Percentiles rank a stretch among this genome's conserved stretches.
These are phyloP conservation scores for Coracias cyanogaster DNA, from an alignment of 2,797 vertebrate genomes.

Conservation along the genomic window DNA sequence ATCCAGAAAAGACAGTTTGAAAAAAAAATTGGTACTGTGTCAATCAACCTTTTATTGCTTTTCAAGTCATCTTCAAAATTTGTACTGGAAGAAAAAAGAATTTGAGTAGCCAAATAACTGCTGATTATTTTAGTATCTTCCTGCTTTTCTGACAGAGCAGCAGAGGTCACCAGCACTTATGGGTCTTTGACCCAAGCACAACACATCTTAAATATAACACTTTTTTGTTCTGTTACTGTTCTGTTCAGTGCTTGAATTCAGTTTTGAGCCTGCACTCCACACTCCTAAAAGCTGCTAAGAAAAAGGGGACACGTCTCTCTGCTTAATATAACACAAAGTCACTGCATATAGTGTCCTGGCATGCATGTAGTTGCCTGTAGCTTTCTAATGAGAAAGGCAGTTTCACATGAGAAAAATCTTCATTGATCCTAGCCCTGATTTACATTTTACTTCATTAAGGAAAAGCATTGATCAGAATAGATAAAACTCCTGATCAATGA, in stretches of 20 bases:
- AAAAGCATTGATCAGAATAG: conserved; percentile 31
- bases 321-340: conserved; percentile 59
- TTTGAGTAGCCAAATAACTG: background rate
- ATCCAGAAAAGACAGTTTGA: background rate
- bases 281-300: background rate
- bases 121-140: background rate
- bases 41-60: background rate
- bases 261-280: background rate
- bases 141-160: background rate
- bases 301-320: conserved; percentile 26
- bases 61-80: background rate
- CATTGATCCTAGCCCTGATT: conserved; percentile 3
- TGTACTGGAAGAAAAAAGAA: background rate
- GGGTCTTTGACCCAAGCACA: background rate
- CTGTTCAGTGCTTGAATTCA: background rate
- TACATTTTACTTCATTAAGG: conserved; percentile 39
- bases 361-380: conserved; percentile 41
- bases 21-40: background rate
- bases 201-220: background rate
- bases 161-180: background rate
- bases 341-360: conserved; percentile 40
- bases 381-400: conserved; percentile 42
- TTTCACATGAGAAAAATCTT: conserved; percentile 25
- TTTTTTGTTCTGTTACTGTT: background rate
- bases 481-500: conserved; percentile 60